Base-by-base conservation (phyloP, 1,140 invertebrate species). In the Hylaeus volcanicus region DNA sequence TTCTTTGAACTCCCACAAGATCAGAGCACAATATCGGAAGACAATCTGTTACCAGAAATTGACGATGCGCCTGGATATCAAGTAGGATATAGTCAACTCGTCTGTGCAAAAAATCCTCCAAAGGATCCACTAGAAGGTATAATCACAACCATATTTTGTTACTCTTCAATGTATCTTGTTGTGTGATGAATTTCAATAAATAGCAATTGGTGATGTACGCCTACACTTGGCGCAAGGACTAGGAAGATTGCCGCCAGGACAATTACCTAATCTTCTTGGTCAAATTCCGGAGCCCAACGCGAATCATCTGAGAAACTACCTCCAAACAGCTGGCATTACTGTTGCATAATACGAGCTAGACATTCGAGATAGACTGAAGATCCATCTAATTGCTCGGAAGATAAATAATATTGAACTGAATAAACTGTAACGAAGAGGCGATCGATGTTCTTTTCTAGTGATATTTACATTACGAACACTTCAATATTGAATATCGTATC, bases 1-100 rank as follows among this genome's bases (percentile, higher is more conserved):
- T 93, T 98, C 72, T 98, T 99, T 91, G 98, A 99, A 94, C 93
- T 98, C 72, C 98, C 98, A 0, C 95, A 96, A 63, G 98, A 98
- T 93, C 96, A 97, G 75, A 95, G 95, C 11, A 93, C 95, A 0
- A 93, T 97, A 43, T 96, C 96, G 2, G 97, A 98, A 89, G 98
- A 99, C 92, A 96, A 98, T 91, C n/a, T 89, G 15, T 97, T 97
- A 89, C 95, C 97, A 58, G 98, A 98, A 88, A 95, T 97, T 55
- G 97, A 98, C 65, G 97, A 98, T 90, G 94, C 95, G 70, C 94
- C 96, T 75, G 97, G 97, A 39, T 99, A 98, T 93, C 98, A 99
- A 93, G 96, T 97, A 37, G 96, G 97, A 63, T 99, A 98, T 91
- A 96, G 97, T 14, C 97, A 98, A 91, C 94, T 99, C 1, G 94